phyloP scores from a whole-genome alignment of 2,888 invertebrate species.

The Nephrocerus scutellatus region DNA sequence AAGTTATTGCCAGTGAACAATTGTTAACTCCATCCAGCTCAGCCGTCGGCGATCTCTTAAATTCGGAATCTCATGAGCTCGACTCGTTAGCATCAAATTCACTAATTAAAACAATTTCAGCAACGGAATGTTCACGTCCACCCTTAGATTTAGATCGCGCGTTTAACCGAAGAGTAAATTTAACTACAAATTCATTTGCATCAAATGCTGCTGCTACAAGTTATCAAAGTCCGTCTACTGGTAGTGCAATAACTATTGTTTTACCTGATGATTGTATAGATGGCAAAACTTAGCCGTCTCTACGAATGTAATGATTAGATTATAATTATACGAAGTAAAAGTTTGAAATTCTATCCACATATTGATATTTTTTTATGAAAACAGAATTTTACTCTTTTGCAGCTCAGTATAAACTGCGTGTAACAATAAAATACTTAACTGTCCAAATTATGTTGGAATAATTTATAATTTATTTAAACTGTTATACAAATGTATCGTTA shows the following conservation, averaged over 20 bases:
- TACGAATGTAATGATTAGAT: too few species aligned
- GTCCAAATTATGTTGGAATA: too few species aligned
- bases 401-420: too few species aligned
- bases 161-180: conserved; percentile 30
- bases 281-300: not conserved
- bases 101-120: conserved; percentile 43
- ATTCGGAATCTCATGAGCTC: conserved; percentile 46
- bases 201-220: conserved; percentile 9
- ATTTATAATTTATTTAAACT: too few species aligned
- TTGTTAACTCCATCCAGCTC: conserved; percentile 46
- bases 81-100: conserved; percentile 46
- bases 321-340: too few species aligned
- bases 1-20: conserved; percentile 44
- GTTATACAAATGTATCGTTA: too few species aligned
- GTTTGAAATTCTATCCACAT: too few species aligned
- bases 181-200: conserved; percentile 18
- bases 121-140: conserved; percentile 35
- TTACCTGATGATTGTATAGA: conserved; percentile 51
- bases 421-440: too few species aligned
- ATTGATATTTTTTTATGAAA: too few species aligned
- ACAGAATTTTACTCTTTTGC: too few species aligned
- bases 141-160: conserved; percentile 37
- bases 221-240: conserved; percentile 54
- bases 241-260: conserved; percentile 61
- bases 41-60: conserved; percentile 43